Evolutionary conservation across 2,888 invertebrate species (phyloP).

Genomic region (Chaetogeoica ovagalla): DNA sequence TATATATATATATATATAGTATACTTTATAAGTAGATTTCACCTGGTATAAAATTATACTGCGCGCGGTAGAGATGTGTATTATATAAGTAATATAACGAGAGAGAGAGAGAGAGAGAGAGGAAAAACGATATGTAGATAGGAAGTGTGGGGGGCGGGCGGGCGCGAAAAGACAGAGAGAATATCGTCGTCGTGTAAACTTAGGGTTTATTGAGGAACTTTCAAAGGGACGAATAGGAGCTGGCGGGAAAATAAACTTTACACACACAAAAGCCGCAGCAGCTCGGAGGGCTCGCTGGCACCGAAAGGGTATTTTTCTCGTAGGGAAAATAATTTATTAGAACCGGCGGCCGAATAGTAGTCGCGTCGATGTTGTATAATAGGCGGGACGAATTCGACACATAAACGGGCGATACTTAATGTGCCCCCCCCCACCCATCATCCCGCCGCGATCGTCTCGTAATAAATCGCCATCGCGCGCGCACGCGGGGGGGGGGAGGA

Average conservation of each 20-base stretch:
- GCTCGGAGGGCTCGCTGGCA: background rate
- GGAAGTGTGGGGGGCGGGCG: too few relatives aligned
- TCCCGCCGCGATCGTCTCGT: too few relatives aligned
- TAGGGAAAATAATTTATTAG: constrained; percentile 21
- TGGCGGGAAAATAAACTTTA: constrained; percentile 44
- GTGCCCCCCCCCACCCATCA: too few relatives aligned
- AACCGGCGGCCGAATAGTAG: too few relatives aligned
- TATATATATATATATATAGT: background rate
- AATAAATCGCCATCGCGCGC: too few relatives aligned
- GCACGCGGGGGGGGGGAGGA: too few relatives aligned
- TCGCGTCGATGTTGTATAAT: too few relatives aligned
- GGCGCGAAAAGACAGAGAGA: constrained; percentile 6
- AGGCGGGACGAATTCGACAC: too few relatives aligned
- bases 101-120: background rate
- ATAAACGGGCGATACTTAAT: too few relatives aligned
- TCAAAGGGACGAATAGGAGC: background rate
- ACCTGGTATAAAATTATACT: constrained; percentile 34
- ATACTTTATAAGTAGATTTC: constrained; percentile 38
- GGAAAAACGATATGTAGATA: too few relatives aligned
- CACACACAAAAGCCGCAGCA: constrained; percentile 34
- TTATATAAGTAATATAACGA: constrained; percentile 5
- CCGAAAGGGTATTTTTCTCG: constrained; percentile 40
- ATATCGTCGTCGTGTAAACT: constrained; percentile 43
- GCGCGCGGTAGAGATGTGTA: background rate
- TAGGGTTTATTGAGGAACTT: constrained; percentile 52